Evolutionary conservation across 2,113 vertebrate genomes (phyloP).

Genomic region (Eonycteris spelaea): DNA sequence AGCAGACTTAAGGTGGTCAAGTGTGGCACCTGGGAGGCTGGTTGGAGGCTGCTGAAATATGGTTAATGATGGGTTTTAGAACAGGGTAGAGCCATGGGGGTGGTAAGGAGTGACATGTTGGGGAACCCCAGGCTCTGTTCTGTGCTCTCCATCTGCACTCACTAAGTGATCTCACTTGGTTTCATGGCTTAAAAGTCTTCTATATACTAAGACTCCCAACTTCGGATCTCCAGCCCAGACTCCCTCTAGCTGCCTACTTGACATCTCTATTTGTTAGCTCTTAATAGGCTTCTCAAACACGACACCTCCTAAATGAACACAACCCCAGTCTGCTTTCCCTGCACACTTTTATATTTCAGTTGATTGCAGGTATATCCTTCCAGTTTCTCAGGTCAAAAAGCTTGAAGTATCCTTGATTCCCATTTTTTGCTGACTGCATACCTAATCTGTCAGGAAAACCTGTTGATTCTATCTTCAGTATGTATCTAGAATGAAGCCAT

Average conservation of each 20-base stretch:
- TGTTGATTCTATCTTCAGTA: background rate
- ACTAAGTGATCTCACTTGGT: background rate
- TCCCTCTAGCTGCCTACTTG: background rate
- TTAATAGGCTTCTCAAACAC: background rate
- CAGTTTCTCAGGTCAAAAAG: background rate
- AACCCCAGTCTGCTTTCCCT: background rate
- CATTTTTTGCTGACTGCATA: background rate
- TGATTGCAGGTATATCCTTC: background rate
- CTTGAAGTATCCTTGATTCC: background rate
- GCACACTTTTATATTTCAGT: background rate
- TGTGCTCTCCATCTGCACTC: background rate
- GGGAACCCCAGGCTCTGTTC: background rate
- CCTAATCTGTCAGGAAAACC: background rate
- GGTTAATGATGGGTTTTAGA: background rate
- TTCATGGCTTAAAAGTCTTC: background rate
- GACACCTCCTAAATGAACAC: accelerated
- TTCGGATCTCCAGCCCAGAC: background rate
- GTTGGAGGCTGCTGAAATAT: background rate
- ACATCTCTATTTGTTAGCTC: background rate
- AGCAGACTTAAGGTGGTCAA: background rate
- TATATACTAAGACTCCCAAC: background rate
- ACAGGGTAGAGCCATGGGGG: too few relatives aligned
- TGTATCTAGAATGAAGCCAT: background rate
- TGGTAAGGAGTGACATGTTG: background rate
- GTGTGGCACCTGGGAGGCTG: background rate